A percentile compares a stretch with the other conserved stretches of the same genome.
Evolutionary conservation across 2,888 invertebrate genomes (phyloP).

Genomic region (Alloplasta piceator): DNA sequence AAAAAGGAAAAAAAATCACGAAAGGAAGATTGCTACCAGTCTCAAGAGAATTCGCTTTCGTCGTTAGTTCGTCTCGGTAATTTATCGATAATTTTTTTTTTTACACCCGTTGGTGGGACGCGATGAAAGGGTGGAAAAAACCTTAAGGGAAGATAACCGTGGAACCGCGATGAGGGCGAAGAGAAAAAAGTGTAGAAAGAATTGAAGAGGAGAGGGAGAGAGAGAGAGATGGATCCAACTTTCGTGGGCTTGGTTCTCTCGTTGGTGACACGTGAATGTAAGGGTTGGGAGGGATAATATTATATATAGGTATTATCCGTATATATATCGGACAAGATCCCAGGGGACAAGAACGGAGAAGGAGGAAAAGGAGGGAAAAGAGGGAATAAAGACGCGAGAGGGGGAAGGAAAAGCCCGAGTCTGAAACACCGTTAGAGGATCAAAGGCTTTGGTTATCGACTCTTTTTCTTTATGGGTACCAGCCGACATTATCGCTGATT

Average conservation of each 20-base stretch:
- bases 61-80: conserved; percentile 28
- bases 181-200: conserved; percentile 44
- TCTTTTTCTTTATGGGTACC: conserved; percentile 68
- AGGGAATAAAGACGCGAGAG: conserved; percentile 14
- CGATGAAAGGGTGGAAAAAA: background rate
- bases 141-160: background rate
- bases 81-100: conserved; percentile 46
- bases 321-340: background rate
- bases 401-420: conserved; percentile 37
- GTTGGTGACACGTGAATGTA: conserved; percentile 21
- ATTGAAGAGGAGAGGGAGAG: conserved; percentile 2
- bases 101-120: background rate
- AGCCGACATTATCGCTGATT: conserved; percentile 69
- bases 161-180: conserved; percentile 1
- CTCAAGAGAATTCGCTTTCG: conserved; percentile 27
- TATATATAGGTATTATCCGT: background rate
- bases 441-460: conserved; percentile 70
- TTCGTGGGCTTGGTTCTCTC: conserved; percentile 43
- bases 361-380: conserved; percentile 4
- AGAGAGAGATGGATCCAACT: conserved; percentile 36
- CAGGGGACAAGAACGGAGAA: conserved; percentile 24
- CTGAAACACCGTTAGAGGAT: conserved; percentile 67
- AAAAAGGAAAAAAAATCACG: too few relatives aligned
- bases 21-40: background rate
- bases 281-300: conserved; percentile 18